A percentile compares a stretch with the other conserved stretches of the same genome.
phyloP scores from a whole-genome alignment of 2,888 invertebrate species.

The Tribolium freemani region DNA sequence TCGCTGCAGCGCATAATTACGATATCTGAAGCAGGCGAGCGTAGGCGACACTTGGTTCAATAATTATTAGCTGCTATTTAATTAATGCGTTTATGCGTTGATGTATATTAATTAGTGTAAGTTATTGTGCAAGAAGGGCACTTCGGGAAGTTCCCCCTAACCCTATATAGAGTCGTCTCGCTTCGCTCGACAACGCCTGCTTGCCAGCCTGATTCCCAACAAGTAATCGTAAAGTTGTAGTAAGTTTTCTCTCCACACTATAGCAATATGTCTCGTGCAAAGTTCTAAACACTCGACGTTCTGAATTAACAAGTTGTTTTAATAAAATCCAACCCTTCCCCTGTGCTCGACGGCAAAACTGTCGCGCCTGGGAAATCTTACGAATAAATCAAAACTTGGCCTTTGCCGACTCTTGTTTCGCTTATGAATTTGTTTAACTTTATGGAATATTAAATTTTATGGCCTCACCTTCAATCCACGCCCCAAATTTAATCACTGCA shows the following conservation, averaged over 20 bases:
- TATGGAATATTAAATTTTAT: slow-evolving; percentile 62
- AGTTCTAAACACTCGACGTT: slow-evolving; percentile 65
- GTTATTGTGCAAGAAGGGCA: slow-evolving; percentile 60
- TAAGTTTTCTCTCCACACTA: slow-evolving; percentile 63
- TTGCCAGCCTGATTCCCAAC: slow-evolving; percentile 51
- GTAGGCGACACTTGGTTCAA: slow-evolving; percentile 67
- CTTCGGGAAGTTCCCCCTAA: slow-evolving; percentile 44
- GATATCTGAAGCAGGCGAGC: slow-evolving; percentile 23
- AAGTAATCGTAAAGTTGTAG: slow-evolving; percentile 63
- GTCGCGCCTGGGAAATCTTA: slow-evolving; percentile 62
- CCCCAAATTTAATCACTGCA: slow-evolving; percentile 14
- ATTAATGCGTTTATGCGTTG: slow-evolving; percentile 69
- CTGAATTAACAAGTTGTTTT: slow-evolving; percentile 70
- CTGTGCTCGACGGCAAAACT: slow-evolving; percentile 57
- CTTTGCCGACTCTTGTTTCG: slow-evolving; percentile 58
- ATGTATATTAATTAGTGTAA: slow-evolving; percentile 69
- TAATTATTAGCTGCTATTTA: slow-evolving; percentile 68
- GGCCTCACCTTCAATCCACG: slow-evolving; percentile 23
- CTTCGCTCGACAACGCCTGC: slow-evolving; percentile 51
- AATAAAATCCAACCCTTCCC: slow-evolving; percentile 68
- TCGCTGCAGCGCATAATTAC: slow-evolving; percentile 21
- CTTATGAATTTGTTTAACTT: slow-evolving; percentile 62
- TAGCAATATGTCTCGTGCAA: slow-evolving; percentile 60
- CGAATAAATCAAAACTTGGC: slow-evolving; percentile 68
- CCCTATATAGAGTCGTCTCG: slow-evolving; percentile 44